Evolutionary conservation across 2,113 vertebrate species (phyloP).

Genomic region (Lagopus muta): DNA sequence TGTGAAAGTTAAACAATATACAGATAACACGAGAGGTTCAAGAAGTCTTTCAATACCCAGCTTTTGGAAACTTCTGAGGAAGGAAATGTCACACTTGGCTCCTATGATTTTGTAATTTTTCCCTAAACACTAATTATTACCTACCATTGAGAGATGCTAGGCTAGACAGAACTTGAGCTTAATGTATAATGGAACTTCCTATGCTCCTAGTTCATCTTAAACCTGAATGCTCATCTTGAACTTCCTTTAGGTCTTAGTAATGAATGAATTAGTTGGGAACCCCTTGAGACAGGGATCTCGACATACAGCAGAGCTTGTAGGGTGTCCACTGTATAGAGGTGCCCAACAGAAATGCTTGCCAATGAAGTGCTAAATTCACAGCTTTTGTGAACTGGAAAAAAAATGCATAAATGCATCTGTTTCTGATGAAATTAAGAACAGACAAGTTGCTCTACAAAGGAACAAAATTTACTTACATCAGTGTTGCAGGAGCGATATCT

Average conservation of each 20-base stretch:
- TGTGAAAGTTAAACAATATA: neutral
- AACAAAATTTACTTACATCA: slow-evolving; percentile 87
- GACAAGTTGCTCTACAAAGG: neutral
- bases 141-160: neutral
- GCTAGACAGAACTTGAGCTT: neutral
- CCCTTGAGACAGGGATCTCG: accelerated
- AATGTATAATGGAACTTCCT: neutral
- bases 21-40: accelerated
- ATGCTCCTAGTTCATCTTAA: neutral
- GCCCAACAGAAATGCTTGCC: neutral
- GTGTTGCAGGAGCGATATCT: slow-evolving; percentile 97
- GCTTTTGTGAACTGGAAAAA: neutral
- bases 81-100: neutral
- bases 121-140: neutral
- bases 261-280: neutral
- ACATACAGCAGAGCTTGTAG: neutral
- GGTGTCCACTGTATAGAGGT: neutral
- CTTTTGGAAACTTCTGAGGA: neutral
- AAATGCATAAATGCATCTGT: neutral
- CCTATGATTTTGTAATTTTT: neutral
- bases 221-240: neutral
- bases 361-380: neutral
- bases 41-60: neutral
- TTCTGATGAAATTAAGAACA: neutral
- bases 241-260: neutral